Base-by-base conservation (phyloP, 2,888 invertebrate species). In the Rotaria sp. region DNA sequence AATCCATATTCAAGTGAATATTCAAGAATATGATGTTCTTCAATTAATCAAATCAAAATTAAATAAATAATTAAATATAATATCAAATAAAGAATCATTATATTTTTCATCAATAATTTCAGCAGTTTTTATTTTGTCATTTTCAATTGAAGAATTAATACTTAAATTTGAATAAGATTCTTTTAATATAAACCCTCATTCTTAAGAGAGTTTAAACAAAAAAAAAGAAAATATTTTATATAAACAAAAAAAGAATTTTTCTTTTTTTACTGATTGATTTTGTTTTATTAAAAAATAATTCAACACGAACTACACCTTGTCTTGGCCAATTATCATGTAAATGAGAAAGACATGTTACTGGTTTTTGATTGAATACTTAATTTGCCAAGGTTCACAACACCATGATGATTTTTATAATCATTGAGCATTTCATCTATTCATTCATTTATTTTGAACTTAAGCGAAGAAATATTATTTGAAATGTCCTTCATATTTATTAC, bases 1-100 rank as follows among this genome's bases (percentile, higher is more conserved):
- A 97, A 96, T 0, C 99, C 99, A 91, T 98, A 97, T 91, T 99
- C 97, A 88, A 98, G 92, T 0, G 98, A 96, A 92, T 98, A 99
- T 91, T 99, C 99, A 4, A 98, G 95, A 85, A 98, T 97, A 91
- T 97, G 97, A 90, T 96, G 95, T 89, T 97, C 96, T 89, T 84
- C 87, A 41, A 86, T 30, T n/a, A 67, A 87, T 5, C 45, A n/a
- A 45, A 80, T 80, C 45, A 45, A 45, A 45, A 45, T 80, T 26
- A 45, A 80, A 80, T 45, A 80, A 11, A 45, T 2, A 45, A n/a
- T n/a, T n/a, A n/a, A n/a, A n/a, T n/a, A n/a, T n/a, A n/a, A n/a
- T n/a, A n/a, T 80, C 45, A n/a, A 80, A 45, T 45, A 80, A 11
- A 21, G 80, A 45, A 21, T 67, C 67, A 35, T 67, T 35, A 35